Evolutionary conservation across 2,797 vertebrate species (phyloP).

Genomic region (Amphiprion clarkii): DNA sequence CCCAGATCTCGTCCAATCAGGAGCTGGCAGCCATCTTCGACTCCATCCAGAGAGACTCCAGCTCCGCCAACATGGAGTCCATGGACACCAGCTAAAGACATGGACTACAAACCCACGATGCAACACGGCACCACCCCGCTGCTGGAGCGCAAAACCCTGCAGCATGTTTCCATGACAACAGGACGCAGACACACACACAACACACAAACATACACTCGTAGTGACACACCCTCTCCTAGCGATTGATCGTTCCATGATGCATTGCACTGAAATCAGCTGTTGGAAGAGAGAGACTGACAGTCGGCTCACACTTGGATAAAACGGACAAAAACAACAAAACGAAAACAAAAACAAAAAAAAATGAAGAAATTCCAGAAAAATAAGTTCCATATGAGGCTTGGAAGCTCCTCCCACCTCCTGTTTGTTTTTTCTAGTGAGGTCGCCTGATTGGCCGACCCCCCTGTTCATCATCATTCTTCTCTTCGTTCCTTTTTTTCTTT

Average conservation of each 20-base stretch:
- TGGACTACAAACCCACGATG: constrained; percentile 57
- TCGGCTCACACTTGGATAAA: constrained; percentile 79
- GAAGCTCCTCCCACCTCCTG: too few relatives aligned
- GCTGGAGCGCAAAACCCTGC: constrained; percentile 73
- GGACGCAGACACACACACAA: constrained; percentile 51
- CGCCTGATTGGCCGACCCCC: constrained; percentile 65
- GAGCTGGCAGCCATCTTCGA: constrained; percentile 99
- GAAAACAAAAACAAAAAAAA: too few relatives aligned
- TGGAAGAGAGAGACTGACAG: constrained; percentile 75
- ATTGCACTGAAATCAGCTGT: constrained; percentile 95
- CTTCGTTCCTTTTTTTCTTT: constrained; percentile 73
- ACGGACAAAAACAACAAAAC: constrained; percentile 75
- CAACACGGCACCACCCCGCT: constrained; percentile 73
- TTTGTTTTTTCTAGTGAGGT: constrained; percentile 24
- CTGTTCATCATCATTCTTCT: constrained; percentile 48
- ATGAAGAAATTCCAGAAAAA: too few relatives aligned
- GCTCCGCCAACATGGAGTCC: constrained; percentile 97
- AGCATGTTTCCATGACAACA: constrained; percentile 79
- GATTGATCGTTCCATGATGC: constrained; percentile 88
- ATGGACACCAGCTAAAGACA: constrained; percentile 97
- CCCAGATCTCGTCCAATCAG: constrained; percentile 98
- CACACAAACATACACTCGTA: constrained; percentile 65
- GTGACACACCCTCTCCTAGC: constrained; percentile 76
- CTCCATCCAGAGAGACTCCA: constrained; percentile 99
- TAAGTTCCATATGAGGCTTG: too few relatives aligned